Percentiles rank a stretch among this genome's conserved stretches.
These are phyloP conservation scores for Neoseiulus cucumeris DNA, from an alignment of 1,140 invertebrate genomes.

Conservation along the genomic window DNA sequence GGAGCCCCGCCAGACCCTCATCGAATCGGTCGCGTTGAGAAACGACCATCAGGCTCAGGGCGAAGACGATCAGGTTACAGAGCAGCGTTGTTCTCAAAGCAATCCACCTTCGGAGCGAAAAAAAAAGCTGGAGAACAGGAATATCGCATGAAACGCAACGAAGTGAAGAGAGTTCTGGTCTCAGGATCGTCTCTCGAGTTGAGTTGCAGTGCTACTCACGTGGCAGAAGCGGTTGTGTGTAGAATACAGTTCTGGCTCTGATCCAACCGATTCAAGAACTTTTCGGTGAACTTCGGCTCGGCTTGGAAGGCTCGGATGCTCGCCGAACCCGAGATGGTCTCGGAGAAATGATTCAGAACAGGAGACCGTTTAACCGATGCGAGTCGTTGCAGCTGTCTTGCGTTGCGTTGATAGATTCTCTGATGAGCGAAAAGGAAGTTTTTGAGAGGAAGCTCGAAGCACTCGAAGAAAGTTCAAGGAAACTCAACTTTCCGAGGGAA, in stretches of 20 bases:
- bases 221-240: constrained; percentile 12
- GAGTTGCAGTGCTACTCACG: too few relatives aligned
- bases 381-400: constrained; percentile 43
- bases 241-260: constrained; percentile 24
- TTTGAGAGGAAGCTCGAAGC: background rate
- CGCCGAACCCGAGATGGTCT: constrained; percentile 42
- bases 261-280: constrained; percentile 23
- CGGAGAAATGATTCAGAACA: constrained; percentile 44
- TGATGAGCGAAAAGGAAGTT: background rate
- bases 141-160: too few relatives aligned
- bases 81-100: constrained; percentile 22
- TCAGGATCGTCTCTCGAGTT: too few relatives aligned
- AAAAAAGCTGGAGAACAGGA: too few relatives aligned
- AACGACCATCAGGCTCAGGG: constrained; percentile 47
- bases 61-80: constrained; percentile 48
- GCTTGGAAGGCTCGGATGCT: constrained; percentile 41
- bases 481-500: background rate
- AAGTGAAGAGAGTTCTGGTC: too few relatives aligned
- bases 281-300: constrained; percentile 23
- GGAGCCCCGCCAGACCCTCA: too few relatives aligned
- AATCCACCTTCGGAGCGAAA: too few relatives aligned
- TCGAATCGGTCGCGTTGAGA: constrained; percentile 28
- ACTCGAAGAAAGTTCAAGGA: too few relatives aligned
- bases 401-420: constrained; percentile 16
- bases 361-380: constrained; percentile 42